A percentile compares a stretch with the other conserved stretches of the same genome.
Conservation (phyloP, 2,113 vertebrate species). For the Herpetotheres cachinnans region DNA sequence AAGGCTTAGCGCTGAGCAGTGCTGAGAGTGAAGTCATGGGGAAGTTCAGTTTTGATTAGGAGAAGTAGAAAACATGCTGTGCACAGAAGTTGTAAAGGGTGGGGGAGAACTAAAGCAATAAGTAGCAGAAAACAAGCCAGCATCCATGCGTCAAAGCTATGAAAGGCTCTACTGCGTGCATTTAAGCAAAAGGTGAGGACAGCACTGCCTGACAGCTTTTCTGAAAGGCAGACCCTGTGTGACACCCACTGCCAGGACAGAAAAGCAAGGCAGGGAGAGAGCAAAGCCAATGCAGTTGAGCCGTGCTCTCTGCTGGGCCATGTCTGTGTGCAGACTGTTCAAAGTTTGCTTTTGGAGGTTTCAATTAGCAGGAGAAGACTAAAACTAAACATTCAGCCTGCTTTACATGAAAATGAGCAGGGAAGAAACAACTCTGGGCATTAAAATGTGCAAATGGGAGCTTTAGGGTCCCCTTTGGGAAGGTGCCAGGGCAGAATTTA, state of each 20-base stretch:
- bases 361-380: slow-evolving; percentile 48
- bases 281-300: background rate
- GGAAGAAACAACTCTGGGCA: background rate
- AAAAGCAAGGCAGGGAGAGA: background rate
- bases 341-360: slow-evolving; percentile 54
- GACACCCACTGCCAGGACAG: background rate
- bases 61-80: background rate
- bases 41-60: slow-evolving; percentile 30
- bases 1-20: background rate
- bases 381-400: slow-evolving; percentile 36
- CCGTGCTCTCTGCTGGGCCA: background rate
- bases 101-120: background rate
- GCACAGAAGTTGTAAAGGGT: background rate
- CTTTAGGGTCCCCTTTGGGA: slow-evolving; percentile 21
- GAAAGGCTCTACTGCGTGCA: background rate
- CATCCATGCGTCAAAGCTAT: background rate
- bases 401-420: slow-evolving; percentile 62
- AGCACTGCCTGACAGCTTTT: background rate
- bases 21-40: slow-evolving; percentile 3
- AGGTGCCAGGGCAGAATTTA: background rate
- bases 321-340: background rate
- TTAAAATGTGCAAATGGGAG: slow-evolving; percentile 32
- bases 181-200: background rate
- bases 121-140: background rate
- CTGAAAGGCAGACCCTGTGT: background rate